Percentiles rank a stretch among this genome's conserved stretches.
These are phyloP conservation scores for Danionella dracula DNA, from an alignment of 2,797 vertebrate species.

Conservation along the genomic window DNA sequence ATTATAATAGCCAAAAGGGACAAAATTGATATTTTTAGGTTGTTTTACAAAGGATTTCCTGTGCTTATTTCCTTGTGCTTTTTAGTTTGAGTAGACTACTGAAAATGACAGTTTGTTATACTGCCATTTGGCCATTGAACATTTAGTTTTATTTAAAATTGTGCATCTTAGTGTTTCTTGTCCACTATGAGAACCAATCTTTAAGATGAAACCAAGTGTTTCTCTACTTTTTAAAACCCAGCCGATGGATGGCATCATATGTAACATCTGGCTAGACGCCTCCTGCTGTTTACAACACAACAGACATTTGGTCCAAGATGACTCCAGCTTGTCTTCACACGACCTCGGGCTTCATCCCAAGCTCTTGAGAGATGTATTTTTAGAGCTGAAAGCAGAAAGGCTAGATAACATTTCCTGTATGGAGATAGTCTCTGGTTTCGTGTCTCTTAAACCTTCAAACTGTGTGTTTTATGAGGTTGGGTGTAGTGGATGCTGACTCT, in stretches of 20 bases:
- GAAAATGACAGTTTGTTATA: not conserved
- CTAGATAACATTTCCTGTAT: constrained; percentile 47
- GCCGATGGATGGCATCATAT: not conserved
- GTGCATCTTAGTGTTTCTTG: too few relatives aligned
- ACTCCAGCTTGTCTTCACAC: constrained; percentile 23
- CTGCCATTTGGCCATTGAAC: not conserved
- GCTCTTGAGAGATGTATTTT: constrained; percentile 42
- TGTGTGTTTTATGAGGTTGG: not conserved
- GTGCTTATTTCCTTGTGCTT: too few relatives aligned
- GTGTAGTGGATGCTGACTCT: not conserved
- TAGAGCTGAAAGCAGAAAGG: constrained; percentile 42
- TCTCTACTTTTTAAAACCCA: not conserved
- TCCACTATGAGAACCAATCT: too few relatives aligned
- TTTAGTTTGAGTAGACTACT: too few relatives aligned
- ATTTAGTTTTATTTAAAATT: not conserved
- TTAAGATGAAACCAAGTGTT: too few relatives aligned
- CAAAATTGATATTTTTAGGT: too few relatives aligned
- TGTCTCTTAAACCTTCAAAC: constrained; percentile 21
- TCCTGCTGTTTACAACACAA: not conserved
- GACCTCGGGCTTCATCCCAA: constrained; percentile 32
- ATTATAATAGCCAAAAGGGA: too few relatives aligned
- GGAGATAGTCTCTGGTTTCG: constrained; percentile 34
- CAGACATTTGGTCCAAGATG: constrained; percentile 1
- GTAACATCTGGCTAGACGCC: not conserved
- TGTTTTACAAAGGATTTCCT: too few relatives aligned